Conservation (phyloP, 2,888 invertebrate species). For the Boloria selene region DNA sequence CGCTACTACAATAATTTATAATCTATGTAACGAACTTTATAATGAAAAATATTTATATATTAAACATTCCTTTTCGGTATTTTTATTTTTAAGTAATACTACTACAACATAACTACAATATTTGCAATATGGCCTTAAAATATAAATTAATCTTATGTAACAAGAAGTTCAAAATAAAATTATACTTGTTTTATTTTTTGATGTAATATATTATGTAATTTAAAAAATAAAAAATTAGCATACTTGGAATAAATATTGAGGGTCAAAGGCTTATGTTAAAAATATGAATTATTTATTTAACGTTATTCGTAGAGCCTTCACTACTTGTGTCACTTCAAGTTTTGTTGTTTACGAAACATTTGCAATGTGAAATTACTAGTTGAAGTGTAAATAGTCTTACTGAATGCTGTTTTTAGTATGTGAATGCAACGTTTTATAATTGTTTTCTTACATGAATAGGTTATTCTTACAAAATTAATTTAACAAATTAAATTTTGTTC, state of each 20-base stretch:
- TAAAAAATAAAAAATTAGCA: neutral
- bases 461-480: too few species aligned
- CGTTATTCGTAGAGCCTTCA: slow-evolving; percentile 32
- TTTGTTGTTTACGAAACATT: slow-evolving; percentile 68
- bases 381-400: slow-evolving; percentile 48
- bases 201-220: too few species aligned
- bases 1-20: neutral
- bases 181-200: too few species aligned
- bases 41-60: too few species aligned
- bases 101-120: too few species aligned
- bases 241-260: slow-evolving; percentile 8
- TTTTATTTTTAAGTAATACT: too few species aligned
- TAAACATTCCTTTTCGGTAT: too few species aligned
- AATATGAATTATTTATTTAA: slow-evolving; percentile 28
- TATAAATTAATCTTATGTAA: too few species aligned
- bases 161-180: too few species aligned
- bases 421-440: neutral
- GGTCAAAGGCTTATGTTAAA: slow-evolving; percentile 29
- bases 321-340: slow-evolving; percentile 68
- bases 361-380: slow-evolving; percentile 53
- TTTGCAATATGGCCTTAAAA: too few species aligned
- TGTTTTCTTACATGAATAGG: neutral
- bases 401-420: slow-evolving; percentile 5
- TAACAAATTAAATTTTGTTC: too few species aligned
- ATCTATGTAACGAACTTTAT: too few species aligned